Base-by-base conservation (phyloP, 1,140 invertebrate genomes). In the Tetramorium parvispinum region DNA sequence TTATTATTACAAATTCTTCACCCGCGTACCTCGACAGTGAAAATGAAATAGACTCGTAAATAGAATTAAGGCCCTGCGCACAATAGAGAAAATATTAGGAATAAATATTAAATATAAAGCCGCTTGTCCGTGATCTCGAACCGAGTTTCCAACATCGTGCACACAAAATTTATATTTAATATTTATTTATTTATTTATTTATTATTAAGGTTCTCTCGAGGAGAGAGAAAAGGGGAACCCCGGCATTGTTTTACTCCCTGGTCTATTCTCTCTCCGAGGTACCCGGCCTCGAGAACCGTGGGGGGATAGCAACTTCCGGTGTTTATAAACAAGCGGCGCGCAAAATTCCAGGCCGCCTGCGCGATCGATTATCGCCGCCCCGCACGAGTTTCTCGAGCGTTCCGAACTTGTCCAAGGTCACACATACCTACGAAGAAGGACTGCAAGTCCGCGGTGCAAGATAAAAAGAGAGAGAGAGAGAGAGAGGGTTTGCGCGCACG, bases 341-440 rank as follows among this genome's bases (percentile, higher is more conserved):
- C 13, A 59, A 75, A 87, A 85, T 37, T 85, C 49, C n/a, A 73
- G 68, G 1, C 55, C 32, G 86, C 40, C 24, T 61, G 59, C 53
- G 49, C 83, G 77, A 85, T 90, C 78, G 73, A 87, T 89, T 63
- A 27, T 2, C 49, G 5, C 8, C 57, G 13, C 49, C 13, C 61
- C 49, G 53, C n/a, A 18, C 10, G 61, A 79, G 73, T 87, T 87
- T 87, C 89, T 85, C 63, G 75, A 85, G 70, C 24, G 46, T 78
- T 90, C 46, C 66, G 46, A 88, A 85, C 77, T 90, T 88, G 63
- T n/a, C n/a, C 76, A 90, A 89, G 85, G 59, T 87, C 85, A 40
- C 32, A 83, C 65, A 40, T 43, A 51, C n/a, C 37, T 78, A 71
- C 71, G n/a, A 32, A 32, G 65, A 24, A 49, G 37, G 75, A 88